Percentiles rank a stretch among this genome's conserved stretches.
Evolutionary conservation across 2,797 vertebrate species (phyloP).

Genomic region (Peromyscus melanophrys): DNA sequence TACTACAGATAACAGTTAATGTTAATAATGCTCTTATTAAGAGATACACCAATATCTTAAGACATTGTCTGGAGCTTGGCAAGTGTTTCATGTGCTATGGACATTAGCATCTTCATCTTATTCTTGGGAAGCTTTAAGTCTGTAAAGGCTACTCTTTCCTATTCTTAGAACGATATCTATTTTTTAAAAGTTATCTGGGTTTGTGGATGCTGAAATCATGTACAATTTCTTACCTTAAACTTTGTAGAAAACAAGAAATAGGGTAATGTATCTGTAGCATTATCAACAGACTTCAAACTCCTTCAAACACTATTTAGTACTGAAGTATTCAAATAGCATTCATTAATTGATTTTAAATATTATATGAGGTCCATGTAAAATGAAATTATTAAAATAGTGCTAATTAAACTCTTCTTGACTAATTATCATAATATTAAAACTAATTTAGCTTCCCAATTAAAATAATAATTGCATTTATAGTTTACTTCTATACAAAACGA

Average conservation of each 20-base stretch:
- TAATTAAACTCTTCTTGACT: slow-evolving; percentile 66
- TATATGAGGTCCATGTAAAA: slow-evolving; percentile 54
- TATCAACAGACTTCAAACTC: not conserved
- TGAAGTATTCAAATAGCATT: slow-evolving; percentile 46
- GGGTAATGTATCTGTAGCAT: accelerated
- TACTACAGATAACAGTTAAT: not conserved
- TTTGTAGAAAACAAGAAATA: not conserved
- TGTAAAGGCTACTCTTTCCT: not conserved
- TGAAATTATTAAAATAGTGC: slow-evolving; percentile 64
- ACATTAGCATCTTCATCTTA: not conserved
- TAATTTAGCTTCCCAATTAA: slow-evolving; percentile 77
- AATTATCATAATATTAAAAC: slow-evolving; percentile 70
- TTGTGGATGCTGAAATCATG: not conserved
- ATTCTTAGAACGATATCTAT: not conserved
- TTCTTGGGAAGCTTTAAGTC: not conserved
- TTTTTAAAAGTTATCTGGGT: not conserved
- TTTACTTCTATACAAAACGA: slow-evolving; percentile 58
- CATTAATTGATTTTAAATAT: slow-evolving; percentile 59
- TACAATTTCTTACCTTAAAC: not conserved
- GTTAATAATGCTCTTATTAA: not conserved
- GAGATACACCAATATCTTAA: not conserved
- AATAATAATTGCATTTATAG: slow-evolving; percentile 71
- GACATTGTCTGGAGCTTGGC: not conserved
- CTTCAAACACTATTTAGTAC: not conserved
- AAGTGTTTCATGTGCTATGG: not conserved